Conservation (phyloP, 1,140 invertebrate species). For the Heliconius eleuchia region DNA sequence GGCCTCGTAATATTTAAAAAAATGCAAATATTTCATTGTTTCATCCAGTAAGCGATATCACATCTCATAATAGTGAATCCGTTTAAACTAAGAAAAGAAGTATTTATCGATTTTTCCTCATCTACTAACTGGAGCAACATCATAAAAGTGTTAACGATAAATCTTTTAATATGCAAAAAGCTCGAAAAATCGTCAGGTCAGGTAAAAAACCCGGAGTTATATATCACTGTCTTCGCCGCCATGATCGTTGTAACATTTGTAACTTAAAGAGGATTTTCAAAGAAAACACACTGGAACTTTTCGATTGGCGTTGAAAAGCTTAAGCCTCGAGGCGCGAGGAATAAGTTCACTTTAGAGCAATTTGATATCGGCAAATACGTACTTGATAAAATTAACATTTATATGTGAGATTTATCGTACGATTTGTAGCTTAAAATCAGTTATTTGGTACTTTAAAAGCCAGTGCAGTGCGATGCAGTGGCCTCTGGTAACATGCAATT, state of each 20-base stretch:
- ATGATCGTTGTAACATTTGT: constrained; percentile 13
- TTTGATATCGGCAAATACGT: not conserved
- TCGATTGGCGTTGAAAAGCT: constrained; percentile 9
- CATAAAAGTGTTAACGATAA: not conserved
- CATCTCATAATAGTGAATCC: too few relatives aligned
- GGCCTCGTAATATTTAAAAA: too few relatives aligned
- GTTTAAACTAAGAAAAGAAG: too few relatives aligned
- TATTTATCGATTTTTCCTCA: too few relatives aligned
- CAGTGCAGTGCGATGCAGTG: too few relatives aligned
- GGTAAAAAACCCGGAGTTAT: not conserved
- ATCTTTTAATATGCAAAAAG: not conserved
- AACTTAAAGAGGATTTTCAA: constrained; percentile 2
- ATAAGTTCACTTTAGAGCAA: not conserved
- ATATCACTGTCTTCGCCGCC: constrained; percentile 1
- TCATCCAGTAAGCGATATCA: too few relatives aligned
- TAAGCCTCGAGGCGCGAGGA: constrained; percentile 10
- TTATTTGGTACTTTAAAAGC: too few relatives aligned
- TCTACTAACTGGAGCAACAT: not conserved
- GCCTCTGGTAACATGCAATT: too few relatives aligned
- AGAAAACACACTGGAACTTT: not conserved
- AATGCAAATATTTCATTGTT: too few relatives aligned
- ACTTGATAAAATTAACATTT: too few relatives aligned
- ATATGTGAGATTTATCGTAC: too few relatives aligned
- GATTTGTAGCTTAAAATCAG: too few relatives aligned
- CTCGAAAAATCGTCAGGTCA: not conserved